Base-by-base conservation (phyloP, 2,113 vertebrate genomes). In the Myrmophylax atrothorax region DNA sequence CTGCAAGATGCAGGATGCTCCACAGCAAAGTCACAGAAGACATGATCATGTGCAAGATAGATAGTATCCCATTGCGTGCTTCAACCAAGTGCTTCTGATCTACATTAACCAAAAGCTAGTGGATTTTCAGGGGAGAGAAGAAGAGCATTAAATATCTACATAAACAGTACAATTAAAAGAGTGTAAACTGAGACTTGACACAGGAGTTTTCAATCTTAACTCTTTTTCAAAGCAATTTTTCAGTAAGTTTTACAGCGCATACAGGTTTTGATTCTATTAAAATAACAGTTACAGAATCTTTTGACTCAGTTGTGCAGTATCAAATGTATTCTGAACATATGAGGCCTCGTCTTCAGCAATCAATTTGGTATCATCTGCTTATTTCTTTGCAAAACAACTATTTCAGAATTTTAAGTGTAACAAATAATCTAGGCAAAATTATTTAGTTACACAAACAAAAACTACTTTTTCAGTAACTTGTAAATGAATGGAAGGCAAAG, bases 41-140 rank as follows among this genome's bases (percentile, higher is more conserved):
- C 99, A 99, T 99, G 95, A 99, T 99, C 97, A 99, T 99, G 93
- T 99, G 99, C 78, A 99, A 98, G 92, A 99, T 99, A 29, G 99
- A 99, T 5, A 99, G 98, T 93, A 99, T 99, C 28, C 99, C 99
- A 66, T 98, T 99, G 49, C 99, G 99, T 24, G 99, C 99, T 97
- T 99, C 99, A 25, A 99, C 95, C 88, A 99, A 97, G 95, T 99
- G 99, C 94, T 99, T 99, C 97, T 99, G 99, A 96, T 99, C 98
- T 58, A 99, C 99, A 15, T 97, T 99, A 81, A 98, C 98, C 96
- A 99, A 98, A 86, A 99, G 98, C 99, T 99, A 95, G 94, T 29
- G 69, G 52, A 70, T 37, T 66, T 17, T 12, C 78, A 87, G 37
- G 24, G 19, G 24, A 80, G 55, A 84, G 50, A 16, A 35, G 7